phyloP scores from a whole-genome alignment of 35 echinoderm and acorn worm genomes.

The Ophiothrix spiculata region DNA sequence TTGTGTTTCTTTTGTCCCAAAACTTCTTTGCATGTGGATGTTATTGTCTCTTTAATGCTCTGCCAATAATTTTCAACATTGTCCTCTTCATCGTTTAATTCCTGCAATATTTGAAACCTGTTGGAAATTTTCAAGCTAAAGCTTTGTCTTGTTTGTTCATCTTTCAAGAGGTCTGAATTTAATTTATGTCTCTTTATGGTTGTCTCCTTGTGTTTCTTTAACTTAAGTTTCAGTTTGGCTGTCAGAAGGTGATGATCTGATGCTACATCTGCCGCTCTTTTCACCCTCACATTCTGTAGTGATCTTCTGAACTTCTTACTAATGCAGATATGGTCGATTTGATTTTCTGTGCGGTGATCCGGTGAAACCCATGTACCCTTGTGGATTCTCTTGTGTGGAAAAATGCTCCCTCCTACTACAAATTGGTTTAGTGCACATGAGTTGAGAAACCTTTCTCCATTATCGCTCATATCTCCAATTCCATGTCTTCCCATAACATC shows the following conservation, averaged over 20 bases:
- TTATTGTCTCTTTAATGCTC: background rate
- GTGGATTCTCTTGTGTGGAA: slow-evolving; percentile 33
- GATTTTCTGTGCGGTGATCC: background rate
- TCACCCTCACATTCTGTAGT: slow-evolving; percentile 20
- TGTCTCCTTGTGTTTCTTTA: background rate
- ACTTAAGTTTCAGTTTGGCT: slow-evolving; percentile 30
- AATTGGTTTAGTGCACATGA: slow-evolving; percentile 21
- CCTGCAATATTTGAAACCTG: too few species aligned
- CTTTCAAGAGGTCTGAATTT: too few species aligned
- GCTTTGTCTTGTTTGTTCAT: too few species aligned
- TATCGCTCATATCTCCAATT: slow-evolving; percentile 8
- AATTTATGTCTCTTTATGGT: too few species aligned
- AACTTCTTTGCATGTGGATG: background rate
- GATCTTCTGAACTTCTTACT: slow-evolving; percentile 6
- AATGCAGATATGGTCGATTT: slow-evolving; percentile 44
- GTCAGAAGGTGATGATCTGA: slow-evolving; percentile 32
- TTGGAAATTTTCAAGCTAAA: too few species aligned
- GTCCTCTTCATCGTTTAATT: background rate
- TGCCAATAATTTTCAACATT: background rate
- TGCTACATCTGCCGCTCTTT: slow-evolving; percentile 18
- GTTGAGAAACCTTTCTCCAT: slow-evolving; percentile 18
- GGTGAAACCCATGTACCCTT: slow-evolving; percentile 30
- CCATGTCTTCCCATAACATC: slow-evolving; percentile 29
- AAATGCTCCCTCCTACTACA: slow-evolving; percentile 28
- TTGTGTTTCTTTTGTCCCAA: slow-evolving; percentile 15